Percentiles rank a stretch among this genome's conserved stretches.
Conservation (phyloP, 2,888 invertebrate species). For the Cepaea hortensis region DNA sequence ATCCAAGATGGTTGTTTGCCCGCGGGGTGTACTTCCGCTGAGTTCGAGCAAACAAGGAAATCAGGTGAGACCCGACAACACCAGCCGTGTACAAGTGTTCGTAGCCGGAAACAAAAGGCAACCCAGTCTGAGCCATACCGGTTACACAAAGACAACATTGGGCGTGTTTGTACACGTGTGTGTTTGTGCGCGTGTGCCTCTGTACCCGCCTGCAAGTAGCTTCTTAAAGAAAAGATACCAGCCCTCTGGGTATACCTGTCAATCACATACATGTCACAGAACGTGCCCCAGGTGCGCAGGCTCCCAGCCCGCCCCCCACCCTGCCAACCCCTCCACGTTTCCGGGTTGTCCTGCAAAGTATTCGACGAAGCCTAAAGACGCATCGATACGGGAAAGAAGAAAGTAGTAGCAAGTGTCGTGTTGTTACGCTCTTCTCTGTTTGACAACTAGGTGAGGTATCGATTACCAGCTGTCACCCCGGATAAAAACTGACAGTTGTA, state of each 20-base stretch:
- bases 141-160: conserved; percentile 7
- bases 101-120: not conserved
- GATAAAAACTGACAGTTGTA: not conserved
- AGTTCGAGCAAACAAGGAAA: not conserved
- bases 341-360: not conserved
- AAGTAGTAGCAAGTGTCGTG: not conserved
- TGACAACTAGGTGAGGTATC: conserved; percentile 1
- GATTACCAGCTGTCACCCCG: not conserved
- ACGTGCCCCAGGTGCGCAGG: not conserved
- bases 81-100: not conserved
- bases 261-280: not conserved
- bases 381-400: conserved; percentile 1
- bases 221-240: not conserved
- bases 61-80: not conserved
- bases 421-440: not conserved
- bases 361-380: not conserved
- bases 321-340: too few species aligned
- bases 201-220: not conserved
- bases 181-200: not conserved
- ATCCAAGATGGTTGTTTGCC: too few species aligned
- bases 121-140: not conserved
- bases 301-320: not conserved
- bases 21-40: too few species aligned
- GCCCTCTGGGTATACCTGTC: not conserved
- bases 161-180: not conserved